Conservation (phyloP, 2,113 vertebrate species). For the Morphnarchus princeps region DNA sequence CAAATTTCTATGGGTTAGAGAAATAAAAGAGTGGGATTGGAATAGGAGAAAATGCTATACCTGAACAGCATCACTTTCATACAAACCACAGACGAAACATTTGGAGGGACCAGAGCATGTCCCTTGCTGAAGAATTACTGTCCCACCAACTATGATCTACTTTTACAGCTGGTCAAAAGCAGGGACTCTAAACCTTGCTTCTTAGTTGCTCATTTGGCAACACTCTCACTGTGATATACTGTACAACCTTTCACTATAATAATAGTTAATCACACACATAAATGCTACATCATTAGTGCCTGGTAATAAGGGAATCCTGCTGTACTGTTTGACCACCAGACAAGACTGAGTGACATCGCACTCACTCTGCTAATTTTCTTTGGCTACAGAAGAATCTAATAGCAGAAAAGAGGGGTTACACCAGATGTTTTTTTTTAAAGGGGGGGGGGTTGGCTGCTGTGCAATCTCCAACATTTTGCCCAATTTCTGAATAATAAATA, state of each 20-base stretch:
- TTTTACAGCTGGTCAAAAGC: neutral
- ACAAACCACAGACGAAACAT: neutral
- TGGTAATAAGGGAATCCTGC: neutral
- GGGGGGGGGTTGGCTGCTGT: no score
- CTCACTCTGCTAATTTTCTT: neutral
- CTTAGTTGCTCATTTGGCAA: neutral
- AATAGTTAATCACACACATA: neutral
- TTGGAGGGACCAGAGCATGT: neutral
- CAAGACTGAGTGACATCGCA: neutral
- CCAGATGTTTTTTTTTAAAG: rapidly evolving
- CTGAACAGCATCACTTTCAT: neutral
- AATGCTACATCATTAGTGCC: neutral
- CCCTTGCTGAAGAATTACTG: neutral
- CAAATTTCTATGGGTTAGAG: neutral
- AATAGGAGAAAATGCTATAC: neutral
- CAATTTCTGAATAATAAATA: neutral
- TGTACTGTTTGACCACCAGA: neutral
- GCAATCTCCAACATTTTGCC: neutral
- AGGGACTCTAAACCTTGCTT: neutral
- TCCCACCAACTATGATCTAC: neutral
- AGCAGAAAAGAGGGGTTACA: neutral
- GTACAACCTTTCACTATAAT: neutral
- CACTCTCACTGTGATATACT: neutral
- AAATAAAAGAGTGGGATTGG: neutral
- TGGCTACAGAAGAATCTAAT: neutral